A percentile compares a stretch with the other conserved stretches of the same genome.
These are phyloP conservation scores for Eupsilia transversa DNA, from an alignment of 2,888 invertebrate species.

Conservation along the genomic window DNA sequence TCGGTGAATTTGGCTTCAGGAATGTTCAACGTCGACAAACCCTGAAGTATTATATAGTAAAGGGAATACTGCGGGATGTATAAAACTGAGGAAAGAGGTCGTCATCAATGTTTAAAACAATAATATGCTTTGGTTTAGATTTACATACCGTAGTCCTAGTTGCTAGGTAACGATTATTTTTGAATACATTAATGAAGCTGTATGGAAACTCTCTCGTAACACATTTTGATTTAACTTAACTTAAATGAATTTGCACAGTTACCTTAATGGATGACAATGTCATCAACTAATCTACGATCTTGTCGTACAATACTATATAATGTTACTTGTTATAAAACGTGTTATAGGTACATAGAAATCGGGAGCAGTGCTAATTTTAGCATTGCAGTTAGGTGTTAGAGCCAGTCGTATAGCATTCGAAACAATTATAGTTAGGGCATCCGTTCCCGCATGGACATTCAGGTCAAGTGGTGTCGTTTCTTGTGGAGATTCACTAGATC, in stretches of 20 bases:
- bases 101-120: neutral
- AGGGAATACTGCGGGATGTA: neutral
- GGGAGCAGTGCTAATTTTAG: conserved; percentile 68
- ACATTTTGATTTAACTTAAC: conserved; percentile 4
- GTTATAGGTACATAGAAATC: conserved; percentile 30
- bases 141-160: neutral
- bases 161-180: neutral
- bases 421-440: conserved; percentile 69
- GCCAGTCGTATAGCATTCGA: conserved; percentile 66
- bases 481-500: conserved; percentile 19
- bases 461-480: conserved; percentile 57
- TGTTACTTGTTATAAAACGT: conserved; percentile 23
- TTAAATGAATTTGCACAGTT: neutral
- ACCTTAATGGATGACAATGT: neutral
- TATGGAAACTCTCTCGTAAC: neutral
- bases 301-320: neutral
- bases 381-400: conserved; percentile 65
- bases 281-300: neutral
- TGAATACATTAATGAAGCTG: neutral
- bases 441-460: conserved; percentile 48
- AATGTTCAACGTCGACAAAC: neutral
- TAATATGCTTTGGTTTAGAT: neutral
- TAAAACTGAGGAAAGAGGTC: conserved; percentile 45
- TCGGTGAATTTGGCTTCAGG: neutral
- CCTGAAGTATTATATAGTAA: neutral